phyloP scores from a whole-genome alignment of 2,797 vertebrate species.

The Gila robusta region DNA sequence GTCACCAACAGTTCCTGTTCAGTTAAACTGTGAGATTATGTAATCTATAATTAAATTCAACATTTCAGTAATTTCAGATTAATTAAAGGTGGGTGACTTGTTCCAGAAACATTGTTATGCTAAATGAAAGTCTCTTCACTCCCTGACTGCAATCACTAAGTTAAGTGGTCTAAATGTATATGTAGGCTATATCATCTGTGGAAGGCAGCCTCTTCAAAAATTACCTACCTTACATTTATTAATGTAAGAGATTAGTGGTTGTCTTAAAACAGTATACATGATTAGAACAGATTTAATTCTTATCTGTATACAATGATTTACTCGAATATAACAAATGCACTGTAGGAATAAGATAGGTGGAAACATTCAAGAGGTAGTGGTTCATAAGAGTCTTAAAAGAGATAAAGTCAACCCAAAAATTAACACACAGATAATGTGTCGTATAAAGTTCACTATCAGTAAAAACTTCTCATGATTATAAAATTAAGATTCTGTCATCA shows the following conservation, averaged over 20 bases:
- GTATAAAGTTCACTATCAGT: neutral
- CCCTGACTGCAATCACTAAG: too few species aligned
- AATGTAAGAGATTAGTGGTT: neutral
- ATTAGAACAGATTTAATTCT: neutral
- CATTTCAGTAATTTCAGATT: neutral
- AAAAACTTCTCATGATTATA: neutral
- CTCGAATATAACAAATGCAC: neutral
- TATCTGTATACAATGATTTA: neutral
- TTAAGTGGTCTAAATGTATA: too few species aligned
- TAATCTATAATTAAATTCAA: neutral
- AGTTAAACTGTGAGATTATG: neutral
- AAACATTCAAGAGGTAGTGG: neutral
- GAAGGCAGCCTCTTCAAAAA: too few species aligned
- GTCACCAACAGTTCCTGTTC: constrained; percentile 72
- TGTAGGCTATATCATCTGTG: too few species aligned
- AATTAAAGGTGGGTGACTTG: neutral
- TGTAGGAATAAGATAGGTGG: neutral
- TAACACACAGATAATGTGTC: neutral
- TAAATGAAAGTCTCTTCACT: too few species aligned
- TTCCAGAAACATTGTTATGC: too few species aligned
- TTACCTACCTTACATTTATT: too few species aligned
- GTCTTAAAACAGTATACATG: neutral
- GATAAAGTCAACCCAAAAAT: neutral
- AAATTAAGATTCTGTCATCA: neutral
- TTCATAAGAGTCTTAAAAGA: neutral